A percentile compares a stretch with the other conserved stretches of the same genome.
These are phyloP conservation scores for Luidia sarsii DNA, from an alignment of 53 echinoderm and acorn worm genomes.

Conservation along the genomic window DNA sequence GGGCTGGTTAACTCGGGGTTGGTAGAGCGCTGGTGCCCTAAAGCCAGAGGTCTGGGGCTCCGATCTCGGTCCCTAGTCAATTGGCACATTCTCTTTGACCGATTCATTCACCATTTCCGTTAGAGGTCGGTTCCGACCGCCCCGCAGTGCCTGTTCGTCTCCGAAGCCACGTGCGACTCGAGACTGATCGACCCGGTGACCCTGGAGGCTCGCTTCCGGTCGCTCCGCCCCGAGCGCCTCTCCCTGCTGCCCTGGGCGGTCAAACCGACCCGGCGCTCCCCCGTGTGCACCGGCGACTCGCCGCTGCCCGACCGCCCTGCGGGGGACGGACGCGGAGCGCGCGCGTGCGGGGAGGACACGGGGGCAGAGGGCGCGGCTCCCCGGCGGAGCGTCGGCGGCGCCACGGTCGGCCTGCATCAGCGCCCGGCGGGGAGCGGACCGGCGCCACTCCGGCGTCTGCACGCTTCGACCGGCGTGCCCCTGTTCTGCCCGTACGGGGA, in stretches of 20 bases:
- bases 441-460: not conserved
- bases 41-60: too few species aligned
- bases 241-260: not conserved
- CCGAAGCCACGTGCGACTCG: not conserved
- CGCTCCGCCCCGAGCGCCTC: not conserved
- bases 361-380: too few species aligned
- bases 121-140: too few species aligned
- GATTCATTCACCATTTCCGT: too few species aligned
- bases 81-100: too few species aligned
- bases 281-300: not conserved
- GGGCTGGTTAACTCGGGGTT: too few species aligned
- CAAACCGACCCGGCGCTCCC: not conserved
- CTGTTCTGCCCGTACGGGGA: not conserved
- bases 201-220: not conserved
- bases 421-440: not conserved
- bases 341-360: not conserved
- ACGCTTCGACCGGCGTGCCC: not conserved
- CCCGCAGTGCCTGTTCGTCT: not conserved
- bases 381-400: not conserved
- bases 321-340: not conserved
- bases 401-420: not conserved
- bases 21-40: too few species aligned
- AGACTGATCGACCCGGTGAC: not conserved
- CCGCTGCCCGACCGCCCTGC: constrained; percentile 2
- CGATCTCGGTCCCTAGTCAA: too few species aligned